Base-by-base conservation (phyloP, 2,888 invertebrate genomes). In the Caenorhabditis wallacei region DNA sequence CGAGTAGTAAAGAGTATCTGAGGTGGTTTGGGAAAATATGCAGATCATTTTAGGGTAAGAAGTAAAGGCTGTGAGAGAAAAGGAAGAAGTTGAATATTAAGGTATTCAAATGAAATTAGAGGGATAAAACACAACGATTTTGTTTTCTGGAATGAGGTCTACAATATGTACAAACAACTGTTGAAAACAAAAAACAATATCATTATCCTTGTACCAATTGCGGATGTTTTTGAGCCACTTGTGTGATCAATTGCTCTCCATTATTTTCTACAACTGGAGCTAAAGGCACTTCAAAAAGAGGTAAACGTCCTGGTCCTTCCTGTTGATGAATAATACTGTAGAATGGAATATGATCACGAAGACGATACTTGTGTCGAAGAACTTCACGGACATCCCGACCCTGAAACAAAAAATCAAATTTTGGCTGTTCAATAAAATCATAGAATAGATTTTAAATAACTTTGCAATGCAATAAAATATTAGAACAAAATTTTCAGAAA, bases 381-480 rank as follows among this genome's bases (percentile, higher is more conserved):
- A 95, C 95, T 1, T 97, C 97, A 84, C 97, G 94, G 0, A 97
- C 97, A 92, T 97, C 97, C 92, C 96, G 95, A 92, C 95, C 95
- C 68, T 94, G 94, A 90, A 85, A 56, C 2, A 10, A 16, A n/a
- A n/a, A 56, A 56, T n/a, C n/a, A n/a, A n/a, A n/a, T n/a, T 5
- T 30, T 30, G 3, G 4, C 30, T 5, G 8, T 30, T 3, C 8
- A 5, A 30, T 3, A 30, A 5, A 8, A 30, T 30, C 8, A 30
- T 30, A 5, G 30, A 30, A 30, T 5, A 8, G 8, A 5, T 5
- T 30, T 30, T 30, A n/a, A 30, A 30, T 8, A 30, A 30, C 3
- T 30, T 30, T 30, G 4, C 30, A 30, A 30, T 30, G 30, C 8
- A 5, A 30, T 3, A 30, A 5, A 8, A 30, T 30, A 5, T 5